phyloP scores from a whole-genome alignment of 2,888 invertebrate genomes.

The Eledona agricola region DNA sequence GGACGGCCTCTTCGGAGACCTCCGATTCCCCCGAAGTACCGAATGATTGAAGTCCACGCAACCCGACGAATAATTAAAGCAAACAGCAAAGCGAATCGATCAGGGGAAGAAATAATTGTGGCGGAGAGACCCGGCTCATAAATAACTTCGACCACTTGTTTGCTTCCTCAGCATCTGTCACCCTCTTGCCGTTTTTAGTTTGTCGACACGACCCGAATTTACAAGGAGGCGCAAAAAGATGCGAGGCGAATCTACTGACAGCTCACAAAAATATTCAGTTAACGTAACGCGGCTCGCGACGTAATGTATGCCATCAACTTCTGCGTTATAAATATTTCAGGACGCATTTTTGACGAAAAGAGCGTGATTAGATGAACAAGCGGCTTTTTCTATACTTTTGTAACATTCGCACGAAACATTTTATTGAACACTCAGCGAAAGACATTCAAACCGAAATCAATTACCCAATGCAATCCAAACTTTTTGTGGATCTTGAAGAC shows the following conservation, averaged over 20 bases:
- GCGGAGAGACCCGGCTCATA: slow-evolving; percentile 55
- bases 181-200: slow-evolving; percentile 48
- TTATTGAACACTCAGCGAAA: too few species aligned
- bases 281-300: slow-evolving; percentile 38
- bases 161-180: slow-evolving; percentile 58
- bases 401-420: too few species aligned
- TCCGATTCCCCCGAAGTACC: too few species aligned
- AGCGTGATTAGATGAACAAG: too few species aligned
- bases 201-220: slow-evolving; percentile 47
- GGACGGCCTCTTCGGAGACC: too few species aligned
- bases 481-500: too few species aligned
- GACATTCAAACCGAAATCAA: too few species aligned
- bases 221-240: slow-evolving; percentile 49
- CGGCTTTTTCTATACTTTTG: too few species aligned
- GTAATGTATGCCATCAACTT: slow-evolving; percentile 43
- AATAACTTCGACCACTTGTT: slow-evolving; percentile 62
- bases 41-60: neutral
- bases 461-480: too few species aligned
- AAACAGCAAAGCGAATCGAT: slow-evolving; percentile 8
- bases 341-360: slow-evolving; percentile 21
- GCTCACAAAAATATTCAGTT: slow-evolving; percentile 46
- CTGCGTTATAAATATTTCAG: slow-evolving; percentile 42
- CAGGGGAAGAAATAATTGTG: slow-evolving; percentile 52
- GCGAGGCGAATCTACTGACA: slow-evolving; percentile 46
- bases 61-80: slow-evolving; percentile 8